Base-by-base conservation (phyloP, 2,888 invertebrate species). In the Hypsopygia costalis region DNA sequence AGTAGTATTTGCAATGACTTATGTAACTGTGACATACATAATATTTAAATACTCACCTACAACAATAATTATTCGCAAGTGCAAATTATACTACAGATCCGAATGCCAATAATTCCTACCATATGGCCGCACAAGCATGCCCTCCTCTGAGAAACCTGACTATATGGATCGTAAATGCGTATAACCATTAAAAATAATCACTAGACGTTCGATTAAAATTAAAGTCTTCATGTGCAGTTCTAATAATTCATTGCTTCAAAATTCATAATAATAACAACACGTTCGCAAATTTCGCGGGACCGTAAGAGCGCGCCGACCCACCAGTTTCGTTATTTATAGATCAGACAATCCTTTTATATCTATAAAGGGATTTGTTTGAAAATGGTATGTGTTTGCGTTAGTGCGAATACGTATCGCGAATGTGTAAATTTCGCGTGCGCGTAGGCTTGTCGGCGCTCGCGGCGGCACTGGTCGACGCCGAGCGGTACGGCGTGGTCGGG, bases 391-490 rank as follows among this genome's bases (percentile, higher is more conserved):
- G 58, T 63, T 62, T 56, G 58, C 53, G 62, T 65, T 60, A 52
- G 55, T 54, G 68, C 63, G 66, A 62, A 63, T 62, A 48, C 55
- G 58, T 65, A 55, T 65, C 57, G 75, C 74, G 73, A 75, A 74
- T 65, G 11, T 58, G 66, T 68, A 69, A 55, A 63, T 61, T 79
- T 79, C 69, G 79, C 81, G 69, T 71, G 80, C 87, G 86, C 27
- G 43, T 40, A 34, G 34, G 36, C 38, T 30, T 10, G 49, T 47
- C 46, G 39, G 45, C 42, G 52, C 53, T 51, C 52, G 41, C 47
- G 40, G 38, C 40, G 39, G 34, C 41, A 37, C 41, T 40, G 42
- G 25, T 28, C 22, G 12, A 31, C 44, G 16, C 16, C 2, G 4
- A 34, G 37, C 39, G 21, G 30, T 21, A 6, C 8, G 33, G 16